Evolutionary conservation across 1,140 invertebrate species (phyloP).

Genomic region (Drosophila pectinifera): DNA sequence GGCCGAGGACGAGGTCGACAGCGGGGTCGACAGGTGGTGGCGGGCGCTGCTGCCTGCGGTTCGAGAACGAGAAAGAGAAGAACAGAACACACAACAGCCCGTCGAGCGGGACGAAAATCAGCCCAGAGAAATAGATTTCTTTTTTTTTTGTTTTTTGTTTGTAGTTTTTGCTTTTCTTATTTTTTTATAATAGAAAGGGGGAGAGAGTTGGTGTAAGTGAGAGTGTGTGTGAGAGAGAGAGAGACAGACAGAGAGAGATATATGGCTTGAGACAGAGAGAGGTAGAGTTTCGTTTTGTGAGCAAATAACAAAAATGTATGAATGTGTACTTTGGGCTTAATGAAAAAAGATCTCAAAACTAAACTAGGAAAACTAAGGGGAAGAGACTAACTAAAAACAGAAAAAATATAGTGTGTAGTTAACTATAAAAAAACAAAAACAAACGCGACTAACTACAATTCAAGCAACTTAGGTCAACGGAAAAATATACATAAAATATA

Average conservation of each 20-base stretch:
- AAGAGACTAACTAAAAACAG: constrained; percentile 35
- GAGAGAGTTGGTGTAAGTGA: constrained; percentile 37
- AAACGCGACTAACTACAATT: constrained; percentile 65
- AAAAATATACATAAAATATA: constrained; percentile 39
- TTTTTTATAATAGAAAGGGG: constrained; percentile 61
- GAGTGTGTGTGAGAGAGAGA: constrained; percentile 48
- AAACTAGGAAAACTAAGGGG: constrained; percentile 44
- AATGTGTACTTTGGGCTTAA: constrained; percentile 51
- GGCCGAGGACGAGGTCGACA: constrained; percentile 78
- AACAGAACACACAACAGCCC: constrained; percentile 84
- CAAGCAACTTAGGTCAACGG: constrained; percentile 70
- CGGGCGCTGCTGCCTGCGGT: constrained; percentile 78
- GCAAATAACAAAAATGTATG: constrained; percentile 43
- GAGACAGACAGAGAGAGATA: constrained; percentile 33
- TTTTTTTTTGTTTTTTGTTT: constrained; percentile 54
- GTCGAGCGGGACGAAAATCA: constrained; percentile 84
- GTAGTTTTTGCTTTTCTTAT: constrained; percentile 21
- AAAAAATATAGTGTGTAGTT: constrained; percentile 12
- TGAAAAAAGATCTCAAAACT: constrained; percentile 59
- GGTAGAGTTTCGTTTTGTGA: constrained; percentile 56
- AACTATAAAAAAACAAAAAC: constrained; percentile 51
- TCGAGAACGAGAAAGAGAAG: constrained; percentile 85
- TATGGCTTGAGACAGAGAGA: constrained; percentile 49
- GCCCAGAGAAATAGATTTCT: constrained; percentile 83
- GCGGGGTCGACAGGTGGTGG: constrained; percentile 81